phyloP scores from a whole-genome alignment of 2,113 vertebrate genomes.

The Trematocara stigmaticum region DNA sequence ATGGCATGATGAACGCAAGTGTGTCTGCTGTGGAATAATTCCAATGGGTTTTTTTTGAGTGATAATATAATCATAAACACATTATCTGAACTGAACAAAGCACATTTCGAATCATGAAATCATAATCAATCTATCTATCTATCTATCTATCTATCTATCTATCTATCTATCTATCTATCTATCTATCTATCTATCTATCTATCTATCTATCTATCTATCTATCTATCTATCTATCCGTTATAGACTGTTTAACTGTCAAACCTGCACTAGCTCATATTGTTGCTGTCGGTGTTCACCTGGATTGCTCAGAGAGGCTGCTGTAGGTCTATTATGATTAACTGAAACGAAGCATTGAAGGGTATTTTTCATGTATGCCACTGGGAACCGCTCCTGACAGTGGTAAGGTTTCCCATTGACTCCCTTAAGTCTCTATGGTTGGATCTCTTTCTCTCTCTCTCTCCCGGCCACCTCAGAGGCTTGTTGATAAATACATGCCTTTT shows the following conservation, averaged over 20 bases:
- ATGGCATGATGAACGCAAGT: background rate
- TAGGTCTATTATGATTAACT: slow-evolving; percentile 73
- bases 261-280: slow-evolving; percentile 46
- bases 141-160: slow-evolving; percentile 21
- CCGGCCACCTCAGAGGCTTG: slow-evolving; percentile 31
- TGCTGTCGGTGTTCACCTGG: slow-evolving; percentile 76
- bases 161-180: slow-evolving; percentile 24
- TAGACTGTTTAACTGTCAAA: slow-evolving; percentile 3
- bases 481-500: slow-evolving; percentile 63
- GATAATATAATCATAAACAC: background rate
- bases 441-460: background rate
- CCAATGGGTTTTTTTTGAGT: background rate
- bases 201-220: slow-evolving; percentile 56
- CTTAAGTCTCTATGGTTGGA: slow-evolving; percentile 35
- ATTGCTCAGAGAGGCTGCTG: slow-evolving; percentile 72
- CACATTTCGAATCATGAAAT: background rate
- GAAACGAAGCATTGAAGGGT: slow-evolving; percentile 70
- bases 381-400: slow-evolving; percentile 66
- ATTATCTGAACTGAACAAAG: background rate
- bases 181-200: slow-evolving; percentile 26
- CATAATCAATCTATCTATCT: background rate
- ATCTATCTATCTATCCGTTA: background rate
- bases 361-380: slow-evolving; percentile 72
- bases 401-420: slow-evolving; percentile 62
- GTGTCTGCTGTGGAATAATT: background rate